These are phyloP conservation scores for Trachelipus rathkii DNA, from an alignment of 1,140 invertebrate genomes.

Conservation along the genomic window DNA sequence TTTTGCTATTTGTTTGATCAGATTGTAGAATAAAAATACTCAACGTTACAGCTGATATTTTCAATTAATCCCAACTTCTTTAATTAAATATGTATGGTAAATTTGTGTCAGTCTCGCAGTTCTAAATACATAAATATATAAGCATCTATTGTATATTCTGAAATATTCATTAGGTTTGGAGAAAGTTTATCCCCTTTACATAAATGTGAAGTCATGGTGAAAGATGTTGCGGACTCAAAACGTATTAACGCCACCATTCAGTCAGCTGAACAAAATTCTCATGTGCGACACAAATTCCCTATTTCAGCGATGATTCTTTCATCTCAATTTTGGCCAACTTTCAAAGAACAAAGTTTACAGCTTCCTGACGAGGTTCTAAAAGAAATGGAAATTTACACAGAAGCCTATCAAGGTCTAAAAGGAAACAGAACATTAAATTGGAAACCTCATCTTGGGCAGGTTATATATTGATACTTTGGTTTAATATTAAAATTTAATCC, in stretches of 20 bases:
- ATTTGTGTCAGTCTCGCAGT: too few relatives aligned
- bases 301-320: constrained; percentile 85
- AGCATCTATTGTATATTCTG: too few relatives aligned
- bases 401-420: constrained; percentile 87
- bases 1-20: too few relatives aligned
- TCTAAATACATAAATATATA: too few relatives aligned
- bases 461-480: not conserved
- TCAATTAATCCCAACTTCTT: too few relatives aligned
- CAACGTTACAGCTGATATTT: too few relatives aligned
- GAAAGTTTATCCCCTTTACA: constrained; percentile 78
- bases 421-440: constrained; percentile 84
- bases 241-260: constrained; percentile 82
- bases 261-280: constrained; percentile 52
- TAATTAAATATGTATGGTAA: too few relatives aligned
- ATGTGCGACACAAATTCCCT: constrained; percentile 54
- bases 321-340: constrained; percentile 97
- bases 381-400: constrained; percentile 81
- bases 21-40: too few relatives aligned
- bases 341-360: constrained; percentile 89
- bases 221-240: constrained; percentile 73
- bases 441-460: constrained; percentile 87
- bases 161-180: constrained; percentile 63
- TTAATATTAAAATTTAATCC: not conserved
- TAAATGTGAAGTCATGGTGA: constrained; percentile 98
- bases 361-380: constrained; percentile 74